Conservation (phyloP, 2,888 invertebrate species). For the Philereme transversata region DNA sequence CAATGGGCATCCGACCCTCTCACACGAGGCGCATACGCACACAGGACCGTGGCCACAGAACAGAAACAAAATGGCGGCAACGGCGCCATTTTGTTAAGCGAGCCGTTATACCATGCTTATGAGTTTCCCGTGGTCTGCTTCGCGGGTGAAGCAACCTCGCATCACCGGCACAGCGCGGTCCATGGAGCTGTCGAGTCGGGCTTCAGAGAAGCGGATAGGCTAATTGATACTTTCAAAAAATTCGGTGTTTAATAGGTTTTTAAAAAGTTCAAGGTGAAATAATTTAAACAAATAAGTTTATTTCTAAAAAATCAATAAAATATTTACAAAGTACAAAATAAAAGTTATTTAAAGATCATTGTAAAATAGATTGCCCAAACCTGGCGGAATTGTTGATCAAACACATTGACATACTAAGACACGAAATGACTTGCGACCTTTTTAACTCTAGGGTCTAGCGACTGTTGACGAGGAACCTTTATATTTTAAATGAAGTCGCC, state of each 20-base stretch:
- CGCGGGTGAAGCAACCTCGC: conserved; percentile 88
- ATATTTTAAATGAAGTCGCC: too few relatives aligned
- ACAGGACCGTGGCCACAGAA: conserved; percentile 83
- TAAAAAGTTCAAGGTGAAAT: not conserved
- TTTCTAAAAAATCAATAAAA: too few relatives aligned
- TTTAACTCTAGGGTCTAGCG: too few relatives aligned
- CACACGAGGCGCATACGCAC: conserved; percentile 87
- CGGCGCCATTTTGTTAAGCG: conserved; percentile 79
- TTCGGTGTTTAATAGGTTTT: not conserved
- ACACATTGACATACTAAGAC: too few relatives aligned
- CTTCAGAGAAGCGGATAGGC: conserved; percentile 87
- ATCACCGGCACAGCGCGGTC: conserved; percentile 86
- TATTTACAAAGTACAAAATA: too few relatives aligned
- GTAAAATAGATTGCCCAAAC: too few relatives aligned
- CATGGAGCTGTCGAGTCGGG: conserved; percentile 91
- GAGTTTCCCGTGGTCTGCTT: conserved; percentile 83
- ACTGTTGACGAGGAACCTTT: too few relatives aligned
- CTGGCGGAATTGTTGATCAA: too few relatives aligned
- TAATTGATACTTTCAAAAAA: conserved; percentile 63
- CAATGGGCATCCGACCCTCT: conserved; percentile 86
- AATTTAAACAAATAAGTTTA: too few relatives aligned
- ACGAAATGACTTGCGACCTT: too few relatives aligned
- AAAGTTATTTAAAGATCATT: too few relatives aligned
- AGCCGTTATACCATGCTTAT: conserved; percentile 72
- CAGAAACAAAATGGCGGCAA: conserved; percentile 79